phyloP scores from a whole-genome alignment of 1,140 invertebrate species.

The Varroa destructor region DNA sequence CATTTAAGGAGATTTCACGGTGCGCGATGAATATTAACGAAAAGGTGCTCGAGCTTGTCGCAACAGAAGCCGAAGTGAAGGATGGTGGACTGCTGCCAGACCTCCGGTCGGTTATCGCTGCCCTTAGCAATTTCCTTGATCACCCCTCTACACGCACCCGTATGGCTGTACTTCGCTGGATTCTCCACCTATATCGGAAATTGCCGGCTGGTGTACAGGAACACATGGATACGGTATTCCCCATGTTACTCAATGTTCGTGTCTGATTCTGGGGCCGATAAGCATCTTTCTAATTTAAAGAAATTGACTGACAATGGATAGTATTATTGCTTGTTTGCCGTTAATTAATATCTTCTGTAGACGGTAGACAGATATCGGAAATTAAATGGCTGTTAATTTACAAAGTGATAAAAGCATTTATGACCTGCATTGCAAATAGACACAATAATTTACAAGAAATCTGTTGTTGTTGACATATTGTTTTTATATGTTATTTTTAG shows the following conservation, averaged over 20 bases:
- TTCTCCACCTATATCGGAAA: conserved; percentile 64
- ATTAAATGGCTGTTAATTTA: too few species aligned
- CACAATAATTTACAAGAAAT: too few species aligned
- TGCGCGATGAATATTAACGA: conserved; percentile 21
- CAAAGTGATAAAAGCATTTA: too few species aligned
- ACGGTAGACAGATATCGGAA: too few species aligned
- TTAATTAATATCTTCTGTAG: too few species aligned
- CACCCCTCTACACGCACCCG: conserved; percentile 81
- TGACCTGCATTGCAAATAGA: too few species aligned
- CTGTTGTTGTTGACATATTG: too few species aligned
- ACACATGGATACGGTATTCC: conserved; percentile 50
- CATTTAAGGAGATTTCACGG: not conserved
- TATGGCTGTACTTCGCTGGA: conserved; percentile 82
- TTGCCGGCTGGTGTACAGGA: conserved; percentile 43
- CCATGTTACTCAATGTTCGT: conserved; percentile 53
- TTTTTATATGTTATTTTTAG: not conserved
- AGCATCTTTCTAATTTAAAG: too few species aligned
- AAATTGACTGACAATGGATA: too few species aligned
- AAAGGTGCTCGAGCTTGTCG: conserved; percentile 13
- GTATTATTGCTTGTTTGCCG: too few species aligned
- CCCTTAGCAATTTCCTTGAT: conserved; percentile 64
- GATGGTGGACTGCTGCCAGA: conserved; percentile 47
- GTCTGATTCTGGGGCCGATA: not conserved
- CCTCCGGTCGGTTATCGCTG: conserved; percentile 63
- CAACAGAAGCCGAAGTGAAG: conserved; percentile 13